Base-by-base conservation (phyloP, 2,113 vertebrate species). In the Nematolebias whitei region DNA sequence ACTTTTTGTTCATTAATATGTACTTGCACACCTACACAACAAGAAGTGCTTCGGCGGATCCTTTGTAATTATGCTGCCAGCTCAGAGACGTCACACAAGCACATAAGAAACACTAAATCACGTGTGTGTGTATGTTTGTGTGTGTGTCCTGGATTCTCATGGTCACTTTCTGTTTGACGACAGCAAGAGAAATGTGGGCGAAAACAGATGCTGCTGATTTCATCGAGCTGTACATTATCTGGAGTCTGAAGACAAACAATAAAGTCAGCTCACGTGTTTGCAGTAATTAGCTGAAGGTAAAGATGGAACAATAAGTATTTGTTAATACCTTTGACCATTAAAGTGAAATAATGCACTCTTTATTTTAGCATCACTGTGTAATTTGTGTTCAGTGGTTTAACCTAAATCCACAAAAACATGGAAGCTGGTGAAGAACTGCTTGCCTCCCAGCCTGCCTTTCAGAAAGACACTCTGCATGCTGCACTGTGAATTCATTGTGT, bases 121-220 rank as follows among this genome's bases (percentile, higher is more conserved):
- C 7, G 1, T 38, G 18, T 71, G 2, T 1, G 43, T 45, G 15
- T 29, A 57, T 26, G 41, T 5, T 14, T 29, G 12, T 18, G 12
- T 11, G 55, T 22, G 75, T 73, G n/a, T 78, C 78, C 40, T 16
- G 5, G 47, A 58, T 44, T 61, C 47, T 79, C 83, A 81, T 82
- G 86, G 86, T 75, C 71, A 18, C 45, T n/a, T n/a, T n/a, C n/a
- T n/a, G n/a, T n/a, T n/a, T n/a, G n/a, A n/a, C n/a, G n/a, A n/a
- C n/a, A n/a, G n/a, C n/a, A n/a, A n/a, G n/a, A n/a, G n/a, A n/a
- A n/a, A n/a, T 38, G 73, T 10, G 45, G 12, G 15, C 12, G 19
- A 53, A 38, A 63, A 45, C 20, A 43, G 52, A 50, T 32, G 52
- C 43, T 39, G 12, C 35, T 20, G 9, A 51, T 62, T 54, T 19